A percentile compares a stretch with the other conserved stretches of the same genome.
Conservation (phyloP, 2,113 vertebrate species). For the Pteropus alecto region DNA sequence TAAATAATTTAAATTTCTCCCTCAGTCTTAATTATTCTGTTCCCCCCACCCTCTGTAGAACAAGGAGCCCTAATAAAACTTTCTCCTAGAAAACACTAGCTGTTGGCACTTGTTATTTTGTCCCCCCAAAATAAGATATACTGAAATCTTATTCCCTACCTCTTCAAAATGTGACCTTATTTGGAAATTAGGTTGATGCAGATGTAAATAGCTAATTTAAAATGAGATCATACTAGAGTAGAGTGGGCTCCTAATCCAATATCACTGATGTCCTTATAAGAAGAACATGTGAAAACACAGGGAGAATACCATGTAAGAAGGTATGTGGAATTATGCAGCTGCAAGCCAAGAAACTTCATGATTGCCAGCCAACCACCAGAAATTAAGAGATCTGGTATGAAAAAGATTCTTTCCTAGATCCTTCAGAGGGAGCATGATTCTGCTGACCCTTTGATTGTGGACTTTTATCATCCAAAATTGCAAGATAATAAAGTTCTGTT, state of each 20-base stretch:
- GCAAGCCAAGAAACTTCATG: background rate
- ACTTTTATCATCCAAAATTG: background rate
- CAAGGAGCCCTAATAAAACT: background rate
- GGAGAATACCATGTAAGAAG: background rate
- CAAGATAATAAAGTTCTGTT: background rate
- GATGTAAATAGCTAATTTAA: background rate
- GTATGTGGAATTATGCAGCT: rapidly evolving
- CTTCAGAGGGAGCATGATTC: background rate
- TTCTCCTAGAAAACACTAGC: background rate
- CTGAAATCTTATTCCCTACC: background rate
- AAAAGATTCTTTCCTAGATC: background rate
- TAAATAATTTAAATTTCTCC: slow-evolving; percentile 2
- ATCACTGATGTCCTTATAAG: background rate
- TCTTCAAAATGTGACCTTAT: background rate
- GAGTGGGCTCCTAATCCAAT: background rate
- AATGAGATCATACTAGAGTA: background rate
- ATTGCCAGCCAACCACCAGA: background rate
- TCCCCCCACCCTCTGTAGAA: background rate
- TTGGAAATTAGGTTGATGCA: background rate
- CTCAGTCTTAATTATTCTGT: background rate
- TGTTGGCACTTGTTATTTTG: background rate
- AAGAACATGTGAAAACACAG: background rate
- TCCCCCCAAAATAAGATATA: background rate
- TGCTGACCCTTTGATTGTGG: background rate
- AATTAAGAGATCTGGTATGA: background rate